A percentile compares a stretch with the other conserved stretches of the same genome.
These are phyloP conservation scores for Harpagus bidentatus DNA, from an alignment of 2,113 vertebrate genomes.

Conservation along the genomic window DNA sequence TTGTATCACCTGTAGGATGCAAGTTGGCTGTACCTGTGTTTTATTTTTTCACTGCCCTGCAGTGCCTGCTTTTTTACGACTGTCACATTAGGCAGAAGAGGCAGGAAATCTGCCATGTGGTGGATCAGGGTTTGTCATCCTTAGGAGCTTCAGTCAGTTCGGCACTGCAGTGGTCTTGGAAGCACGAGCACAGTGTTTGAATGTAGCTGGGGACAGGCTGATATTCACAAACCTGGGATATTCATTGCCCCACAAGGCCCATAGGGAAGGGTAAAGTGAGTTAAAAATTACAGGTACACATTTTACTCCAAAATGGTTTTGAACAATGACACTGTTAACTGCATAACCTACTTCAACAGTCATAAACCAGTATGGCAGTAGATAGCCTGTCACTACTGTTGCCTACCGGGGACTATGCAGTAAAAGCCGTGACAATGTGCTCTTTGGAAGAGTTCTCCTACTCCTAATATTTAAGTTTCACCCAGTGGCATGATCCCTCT, in stretches of 20 bases:
- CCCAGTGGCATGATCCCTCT: rapidly evolving
- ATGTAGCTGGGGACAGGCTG: neutral
- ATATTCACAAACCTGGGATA: neutral
- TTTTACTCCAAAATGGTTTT: neutral
- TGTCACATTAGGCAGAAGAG: neutral
- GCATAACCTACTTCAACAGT: neutral
- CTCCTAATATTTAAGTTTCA: neutral
- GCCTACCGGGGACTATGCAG: rapidly evolving
- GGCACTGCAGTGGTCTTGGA: neutral
- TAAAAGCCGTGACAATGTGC: rapidly evolving
- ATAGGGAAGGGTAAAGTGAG: neutral
- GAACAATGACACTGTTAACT: neutral
- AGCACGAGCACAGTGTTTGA: neutral
- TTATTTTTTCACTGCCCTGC: neutral
- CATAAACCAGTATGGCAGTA: neutral
- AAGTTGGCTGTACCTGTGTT: neutral
- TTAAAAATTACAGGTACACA: neutral
- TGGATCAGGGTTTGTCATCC: neutral
- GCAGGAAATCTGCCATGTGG: neutral
- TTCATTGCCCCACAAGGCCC: neutral
- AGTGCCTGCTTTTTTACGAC: neutral
- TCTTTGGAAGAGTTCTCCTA: neutral
- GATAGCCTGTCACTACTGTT: neutral
- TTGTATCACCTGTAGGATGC: neutral
- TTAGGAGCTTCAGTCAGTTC: neutral